phyloP scores from a whole-genome alignment of 2,797 vertebrate genomes.

The Rachycentron canadum region DNA sequence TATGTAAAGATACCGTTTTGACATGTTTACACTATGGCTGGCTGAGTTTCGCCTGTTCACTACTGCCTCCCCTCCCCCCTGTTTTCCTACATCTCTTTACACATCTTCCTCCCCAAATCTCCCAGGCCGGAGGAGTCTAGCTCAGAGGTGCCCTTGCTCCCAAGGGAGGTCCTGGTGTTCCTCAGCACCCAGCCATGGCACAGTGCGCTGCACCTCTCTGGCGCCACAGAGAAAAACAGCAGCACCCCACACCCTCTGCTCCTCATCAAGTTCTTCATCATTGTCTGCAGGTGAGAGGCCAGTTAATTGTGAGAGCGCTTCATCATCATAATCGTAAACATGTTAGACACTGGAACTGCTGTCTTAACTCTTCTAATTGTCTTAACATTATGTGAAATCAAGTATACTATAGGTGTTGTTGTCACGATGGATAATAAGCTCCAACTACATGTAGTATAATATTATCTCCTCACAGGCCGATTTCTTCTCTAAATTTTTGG shows the following conservation, averaged over 20 bases:
- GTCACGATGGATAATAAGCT: neutral
- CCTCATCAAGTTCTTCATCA: constrained; percentile 95
- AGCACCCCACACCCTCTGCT: constrained; percentile 88
- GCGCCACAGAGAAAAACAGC: constrained; percentile 59
- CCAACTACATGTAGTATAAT: neutral
- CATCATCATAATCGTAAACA: neutral
- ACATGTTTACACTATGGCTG: constrained; percentile 54
- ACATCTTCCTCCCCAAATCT: constrained; percentile 10
- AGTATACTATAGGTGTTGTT: neutral
- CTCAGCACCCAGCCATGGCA: constrained; percentile 88
- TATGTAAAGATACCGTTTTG: constrained; percentile 35
- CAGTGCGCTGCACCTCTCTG: constrained; percentile 82
- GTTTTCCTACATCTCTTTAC: constrained; percentile 68
- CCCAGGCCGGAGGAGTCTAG: constrained; percentile 89
- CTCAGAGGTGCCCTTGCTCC: constrained; percentile 90
- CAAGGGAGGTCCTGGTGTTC: constrained; percentile 88
- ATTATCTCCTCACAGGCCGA: neutral
- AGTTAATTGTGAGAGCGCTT: neutral
- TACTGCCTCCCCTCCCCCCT: constrained; percentile 59
- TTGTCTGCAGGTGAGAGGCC: constrained; percentile 91
- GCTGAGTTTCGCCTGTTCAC: too few species aligned
- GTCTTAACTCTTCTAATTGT: neutral
- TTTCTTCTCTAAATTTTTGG: neutral
- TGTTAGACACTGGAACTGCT: neutral
- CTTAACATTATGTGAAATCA: neutral